Percentiles rank a stretch among this genome's conserved stretches.
Conservation (phyloP, 35 echinoderm and acorn worm species). For the Holothuria glaberrima region DNA sequence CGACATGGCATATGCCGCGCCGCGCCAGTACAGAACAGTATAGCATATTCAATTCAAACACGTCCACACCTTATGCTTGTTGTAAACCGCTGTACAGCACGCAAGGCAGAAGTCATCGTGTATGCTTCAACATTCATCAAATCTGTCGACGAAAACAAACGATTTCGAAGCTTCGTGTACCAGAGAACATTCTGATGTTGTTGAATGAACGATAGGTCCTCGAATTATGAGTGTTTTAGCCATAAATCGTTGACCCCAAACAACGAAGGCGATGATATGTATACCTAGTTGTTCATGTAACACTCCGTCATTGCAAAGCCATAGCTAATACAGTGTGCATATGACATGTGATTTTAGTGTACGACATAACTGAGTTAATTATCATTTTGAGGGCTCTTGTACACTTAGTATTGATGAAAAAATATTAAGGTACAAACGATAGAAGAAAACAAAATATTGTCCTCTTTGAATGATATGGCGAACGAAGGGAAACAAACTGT, state of each 20-base stretch:
- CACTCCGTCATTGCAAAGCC: too few species aligned
- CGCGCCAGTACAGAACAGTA: too few species aligned
- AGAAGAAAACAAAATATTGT: not conserved
- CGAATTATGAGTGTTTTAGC: conserved; percentile 24
- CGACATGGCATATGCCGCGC: too few species aligned
- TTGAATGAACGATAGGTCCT: conserved; percentile 34
- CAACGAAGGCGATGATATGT: conserved; percentile 6
- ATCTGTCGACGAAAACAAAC: not conserved
- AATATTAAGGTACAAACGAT: not conserved
- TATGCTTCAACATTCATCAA: too few species aligned
- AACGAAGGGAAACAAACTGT: conserved; percentile 84
- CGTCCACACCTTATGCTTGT: too few species aligned
- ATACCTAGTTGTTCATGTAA: not conserved
- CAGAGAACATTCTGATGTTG: too few species aligned
- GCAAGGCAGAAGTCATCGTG: too few species aligned
- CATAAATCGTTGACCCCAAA: conserved; percentile 48
- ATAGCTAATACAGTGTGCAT: too few species aligned
- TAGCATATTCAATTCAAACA: too few species aligned
- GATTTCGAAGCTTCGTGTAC: too few species aligned
- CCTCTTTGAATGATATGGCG: conserved; percentile 57
- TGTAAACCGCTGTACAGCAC: too few species aligned
- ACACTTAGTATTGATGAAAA: not conserved
- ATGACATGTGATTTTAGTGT: not conserved
- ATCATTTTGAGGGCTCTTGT: not conserved
- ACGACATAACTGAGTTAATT: not conserved